Percentiles rank a stretch among this genome's conserved stretches.
Conservation (phyloP, 2,113 vertebrate genomes). For the Mustela lutreola region DNA sequence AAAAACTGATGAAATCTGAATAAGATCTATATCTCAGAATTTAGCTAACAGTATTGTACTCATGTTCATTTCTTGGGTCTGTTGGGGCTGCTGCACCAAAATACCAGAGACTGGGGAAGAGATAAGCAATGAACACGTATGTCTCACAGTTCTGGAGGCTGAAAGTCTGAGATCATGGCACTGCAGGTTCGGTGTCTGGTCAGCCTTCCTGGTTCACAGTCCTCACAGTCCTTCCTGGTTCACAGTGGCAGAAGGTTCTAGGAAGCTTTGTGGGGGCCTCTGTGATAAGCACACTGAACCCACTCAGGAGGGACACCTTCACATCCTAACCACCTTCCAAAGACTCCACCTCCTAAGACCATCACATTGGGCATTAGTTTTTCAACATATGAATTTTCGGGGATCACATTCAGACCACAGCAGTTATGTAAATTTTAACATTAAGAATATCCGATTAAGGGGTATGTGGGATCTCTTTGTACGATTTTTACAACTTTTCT, state of each 20-base stretch:
- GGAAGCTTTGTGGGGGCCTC: neutral
- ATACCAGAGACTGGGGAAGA: neutral
- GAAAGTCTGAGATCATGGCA: neutral
- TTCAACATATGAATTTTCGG: neutral
- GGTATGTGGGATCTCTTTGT: neutral
- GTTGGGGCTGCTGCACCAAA: neutral
- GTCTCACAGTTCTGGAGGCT: neutral
- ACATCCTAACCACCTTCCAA: neutral
- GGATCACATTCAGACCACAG: neutral
- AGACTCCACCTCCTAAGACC: neutral
- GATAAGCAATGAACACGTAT: neutral
- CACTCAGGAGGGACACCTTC: neutral
- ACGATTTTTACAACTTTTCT: slow-evolving; percentile 25
- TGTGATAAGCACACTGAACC: neutral
- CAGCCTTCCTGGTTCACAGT: neutral
- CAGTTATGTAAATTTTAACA: slow-evolving; percentile 11
- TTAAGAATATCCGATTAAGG: neutral
- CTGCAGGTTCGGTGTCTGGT: neutral
- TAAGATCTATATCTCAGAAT: neutral
- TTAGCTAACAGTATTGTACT: neutral
- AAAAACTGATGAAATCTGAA: slow-evolving; percentile 6
- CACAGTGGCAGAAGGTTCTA: neutral
- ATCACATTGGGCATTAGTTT: neutral
- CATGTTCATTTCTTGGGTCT: neutral
- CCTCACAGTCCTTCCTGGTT: neutral